Conservation (phyloP, 2,888 invertebrate species). For the Drosophila macrospina region DNA sequence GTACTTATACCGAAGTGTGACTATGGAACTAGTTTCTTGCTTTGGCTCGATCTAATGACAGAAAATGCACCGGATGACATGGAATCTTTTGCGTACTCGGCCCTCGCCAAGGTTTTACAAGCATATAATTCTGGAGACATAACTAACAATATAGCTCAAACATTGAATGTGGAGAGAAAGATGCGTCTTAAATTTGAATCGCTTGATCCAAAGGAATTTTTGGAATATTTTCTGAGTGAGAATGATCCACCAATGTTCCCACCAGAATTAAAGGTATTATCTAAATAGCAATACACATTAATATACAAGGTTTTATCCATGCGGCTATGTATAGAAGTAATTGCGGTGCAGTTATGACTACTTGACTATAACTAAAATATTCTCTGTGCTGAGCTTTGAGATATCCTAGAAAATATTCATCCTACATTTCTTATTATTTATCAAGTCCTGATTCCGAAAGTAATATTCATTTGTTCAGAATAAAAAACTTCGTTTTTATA, state of each 20-base stretch:
- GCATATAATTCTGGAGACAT: conserved; percentile 84
- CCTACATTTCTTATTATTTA: too few relatives aligned
- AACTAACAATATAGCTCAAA: conserved; percentile 66
- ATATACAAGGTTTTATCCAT: too few relatives aligned
- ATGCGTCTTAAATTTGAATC: conserved; percentile 68
- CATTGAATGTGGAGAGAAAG: conserved; percentile 73
- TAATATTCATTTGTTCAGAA: too few relatives aligned
- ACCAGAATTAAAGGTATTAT: conserved; percentile 71
- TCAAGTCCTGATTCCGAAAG: too few relatives aligned
- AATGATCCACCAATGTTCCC: conserved; percentile 74
- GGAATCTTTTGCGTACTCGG: conserved; percentile 68
- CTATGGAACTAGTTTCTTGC: conserved; percentile 81
- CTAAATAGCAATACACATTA: too few relatives aligned
- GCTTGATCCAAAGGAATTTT: conserved; percentile 76
- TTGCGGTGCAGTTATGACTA: too few relatives aligned
- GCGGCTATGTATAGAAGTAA: too few relatives aligned
- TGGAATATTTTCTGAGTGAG: conserved; percentile 74
- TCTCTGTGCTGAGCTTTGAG: too few relatives aligned
- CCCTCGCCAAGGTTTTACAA: conserved; percentile 81
- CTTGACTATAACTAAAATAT: too few relatives aligned
- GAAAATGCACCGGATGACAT: conserved; percentile 65
- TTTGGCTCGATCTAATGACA: conserved; percentile 80
- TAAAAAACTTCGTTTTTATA: too few relatives aligned
- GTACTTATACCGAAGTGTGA: conserved; percentile 83
- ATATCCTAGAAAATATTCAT: too few relatives aligned